These are phyloP conservation scores for Dendrocincla fuliginosa DNA, from an alignment of 2,797 vertebrate species.

Conservation along the genomic window DNA sequence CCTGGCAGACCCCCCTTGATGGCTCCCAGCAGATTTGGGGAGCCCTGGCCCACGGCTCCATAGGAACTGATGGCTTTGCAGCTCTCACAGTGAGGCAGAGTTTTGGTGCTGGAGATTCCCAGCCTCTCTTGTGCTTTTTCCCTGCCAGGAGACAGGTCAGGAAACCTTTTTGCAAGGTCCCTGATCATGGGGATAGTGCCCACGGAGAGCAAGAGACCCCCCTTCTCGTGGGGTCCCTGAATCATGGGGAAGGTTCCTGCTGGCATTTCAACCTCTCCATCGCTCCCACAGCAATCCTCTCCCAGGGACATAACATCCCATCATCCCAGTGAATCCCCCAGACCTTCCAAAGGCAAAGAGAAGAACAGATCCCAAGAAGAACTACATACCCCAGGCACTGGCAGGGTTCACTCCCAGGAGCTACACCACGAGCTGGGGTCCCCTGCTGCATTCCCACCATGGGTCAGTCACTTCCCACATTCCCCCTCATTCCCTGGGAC, in stretches of 20 bases:
- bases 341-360: neutral
- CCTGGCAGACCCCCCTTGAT: accelerated
- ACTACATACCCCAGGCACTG: accelerated
- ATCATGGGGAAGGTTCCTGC: accelerated
- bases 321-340: neutral
- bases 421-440: neutral
- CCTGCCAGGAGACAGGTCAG: neutral
- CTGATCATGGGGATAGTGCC: no score
- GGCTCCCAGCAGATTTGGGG: neutral
- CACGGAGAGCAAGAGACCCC: no score
- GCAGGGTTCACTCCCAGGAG: neutral
- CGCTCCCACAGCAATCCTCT: neutral
- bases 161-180: neutral
- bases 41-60: accelerated
- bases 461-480: neutral
- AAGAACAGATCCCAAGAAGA: neutral
- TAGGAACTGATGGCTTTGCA: accelerated
- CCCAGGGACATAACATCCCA: accelerated
- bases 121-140: neutral
- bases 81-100: accelerated
- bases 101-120: neutral
- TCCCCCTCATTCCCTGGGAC: neutral
- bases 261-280: neutral
- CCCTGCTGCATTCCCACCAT: accelerated
- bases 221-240: accelerated